Percentiles rank a stretch among this genome's conserved stretches.
These are phyloP conservation scores for Podarcis muralis DNA, from an alignment of 2,113 vertebrate species.

Conservation along the genomic window DNA sequence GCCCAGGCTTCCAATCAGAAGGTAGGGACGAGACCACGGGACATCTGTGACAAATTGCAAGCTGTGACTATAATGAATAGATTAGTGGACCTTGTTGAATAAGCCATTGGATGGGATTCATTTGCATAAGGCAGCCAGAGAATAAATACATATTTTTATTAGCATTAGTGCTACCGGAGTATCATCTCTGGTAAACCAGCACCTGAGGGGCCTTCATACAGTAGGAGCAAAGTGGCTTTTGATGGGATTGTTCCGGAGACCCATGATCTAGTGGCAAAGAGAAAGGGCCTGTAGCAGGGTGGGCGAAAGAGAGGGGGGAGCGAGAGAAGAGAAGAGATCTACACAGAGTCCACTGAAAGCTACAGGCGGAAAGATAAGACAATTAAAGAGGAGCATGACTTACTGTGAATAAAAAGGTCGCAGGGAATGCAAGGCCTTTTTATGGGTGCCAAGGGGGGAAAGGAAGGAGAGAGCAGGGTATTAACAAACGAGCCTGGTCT, in stretches of 20 bases:
- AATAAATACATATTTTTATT: constrained; percentile 41
- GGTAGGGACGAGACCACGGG: not conserved
- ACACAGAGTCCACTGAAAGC: not conserved
- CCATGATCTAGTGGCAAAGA: not conserved
- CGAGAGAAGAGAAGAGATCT: not conserved
- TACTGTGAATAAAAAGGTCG: constrained; percentile 24
- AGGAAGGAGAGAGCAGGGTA: constrained; percentile 48
- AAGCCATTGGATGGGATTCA: not conserved
- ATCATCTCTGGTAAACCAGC: constrained; percentile 23
- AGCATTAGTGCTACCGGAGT: constrained; percentile 16
- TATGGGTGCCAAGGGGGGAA: constrained; percentile 24
- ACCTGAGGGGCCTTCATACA: not conserved
- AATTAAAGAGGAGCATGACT: not conserved
- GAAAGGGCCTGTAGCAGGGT: rapidly evolving
- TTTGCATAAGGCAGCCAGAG: not conserved
- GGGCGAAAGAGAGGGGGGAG: not conserved
- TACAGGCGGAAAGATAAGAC: not conserved
- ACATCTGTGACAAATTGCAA: constrained; percentile 4
- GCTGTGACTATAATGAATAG: not conserved
- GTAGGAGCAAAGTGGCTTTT: not conserved
- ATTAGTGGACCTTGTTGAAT: not conserved
- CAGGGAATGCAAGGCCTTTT: constrained; percentile 20
- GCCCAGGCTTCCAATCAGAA: not conserved
- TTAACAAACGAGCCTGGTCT: constrained; percentile 57
- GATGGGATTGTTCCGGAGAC: not conserved